Evolutionary conservation across 37 sponge, comb jelly and placozoan species (phyloP).

Genomic region (Halichondria panicea): DNA sequence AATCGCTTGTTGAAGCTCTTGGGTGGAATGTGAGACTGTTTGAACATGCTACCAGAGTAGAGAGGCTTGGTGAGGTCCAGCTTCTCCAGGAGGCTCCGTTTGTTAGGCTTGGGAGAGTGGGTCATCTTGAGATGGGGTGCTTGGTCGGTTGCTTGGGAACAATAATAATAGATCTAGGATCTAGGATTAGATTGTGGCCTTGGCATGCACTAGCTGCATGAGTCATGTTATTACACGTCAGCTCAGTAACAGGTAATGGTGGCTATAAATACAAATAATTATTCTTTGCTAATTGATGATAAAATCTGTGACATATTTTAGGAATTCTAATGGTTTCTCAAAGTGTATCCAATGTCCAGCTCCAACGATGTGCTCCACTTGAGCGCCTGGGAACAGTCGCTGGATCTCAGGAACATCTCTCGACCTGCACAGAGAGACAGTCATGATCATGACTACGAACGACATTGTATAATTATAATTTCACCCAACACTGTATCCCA

Average conservation of each 20-base stretch:
- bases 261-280: too few species aligned
- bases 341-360: conserved; percentile 84
- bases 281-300: background rate
- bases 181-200: too few species aligned
- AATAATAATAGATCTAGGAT: background rate
- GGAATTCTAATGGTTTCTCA: conserved; percentile 61
- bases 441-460: background rate
- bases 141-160: background rate
- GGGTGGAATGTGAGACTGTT: conserved; percentile 44
- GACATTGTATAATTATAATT: too few species aligned
- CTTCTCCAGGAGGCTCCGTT: background rate
- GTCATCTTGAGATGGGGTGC: background rate
- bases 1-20: conserved; percentile 71
- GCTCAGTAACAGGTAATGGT: too few species aligned
- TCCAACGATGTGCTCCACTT: conserved; percentile 35
- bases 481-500: too few species aligned
- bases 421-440: conserved; percentile 22
- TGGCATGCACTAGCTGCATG: too few species aligned
- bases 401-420: conserved; percentile 31
- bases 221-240: background rate
- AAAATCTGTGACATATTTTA: conserved; percentile 29
- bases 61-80: conserved; percentile 37
- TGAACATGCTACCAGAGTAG: conserved; percentile 69
- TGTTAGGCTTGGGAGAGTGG: background rate
- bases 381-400: conserved; percentile 57